phyloP scores from a whole-genome alignment of 2,113 vertebrate genomes.

The Chaetops frenatus region DNA sequence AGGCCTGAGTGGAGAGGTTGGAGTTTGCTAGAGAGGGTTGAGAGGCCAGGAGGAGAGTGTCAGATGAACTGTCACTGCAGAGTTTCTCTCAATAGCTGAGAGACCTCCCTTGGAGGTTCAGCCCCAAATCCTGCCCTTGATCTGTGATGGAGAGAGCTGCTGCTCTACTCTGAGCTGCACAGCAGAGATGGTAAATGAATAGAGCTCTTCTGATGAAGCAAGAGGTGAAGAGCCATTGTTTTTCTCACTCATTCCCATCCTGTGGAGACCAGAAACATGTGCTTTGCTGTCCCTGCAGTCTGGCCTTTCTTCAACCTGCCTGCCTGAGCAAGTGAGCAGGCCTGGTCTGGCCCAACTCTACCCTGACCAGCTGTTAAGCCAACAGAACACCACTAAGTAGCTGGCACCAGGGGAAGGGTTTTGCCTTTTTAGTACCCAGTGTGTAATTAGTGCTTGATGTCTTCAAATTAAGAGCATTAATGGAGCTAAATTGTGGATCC shows the following conservation, averaged over 20 bases:
- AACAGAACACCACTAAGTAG: slow-evolving; percentile 74
- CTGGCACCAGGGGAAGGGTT: slow-evolving; percentile 75
- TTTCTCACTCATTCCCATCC: slow-evolving; percentile 10
- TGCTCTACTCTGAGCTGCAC: background rate
- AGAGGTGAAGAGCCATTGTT: slow-evolving; percentile 55
- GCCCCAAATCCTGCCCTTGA: background rate
- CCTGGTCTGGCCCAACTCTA: slow-evolving; percentile 63
- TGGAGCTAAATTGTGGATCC: slow-evolving; percentile 81
- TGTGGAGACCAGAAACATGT: slow-evolving; percentile 53
- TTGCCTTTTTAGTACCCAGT: slow-evolving; percentile 80
- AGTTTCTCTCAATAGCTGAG: background rate
- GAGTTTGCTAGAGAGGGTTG: background rate
- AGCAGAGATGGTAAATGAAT: background rate
- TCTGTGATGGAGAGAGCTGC: background rate
- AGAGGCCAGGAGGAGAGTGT: background rate
- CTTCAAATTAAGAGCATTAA: slow-evolving; percentile 86
- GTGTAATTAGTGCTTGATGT: slow-evolving; percentile 83
- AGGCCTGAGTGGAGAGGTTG: background rate
- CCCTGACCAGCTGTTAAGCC: slow-evolving; percentile 77
- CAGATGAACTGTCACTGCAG: background rate
- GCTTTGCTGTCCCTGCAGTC: slow-evolving; percentile 47
- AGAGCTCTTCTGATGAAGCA: background rate
- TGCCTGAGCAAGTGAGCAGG: slow-evolving; percentile 63
- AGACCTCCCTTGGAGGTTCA: background rate
- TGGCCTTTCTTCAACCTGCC: slow-evolving; percentile 65